These are phyloP conservation scores for Pelochelys cantorii DNA, from an alignment of 2,797 vertebrate genomes.

Conservation along the genomic window DNA sequence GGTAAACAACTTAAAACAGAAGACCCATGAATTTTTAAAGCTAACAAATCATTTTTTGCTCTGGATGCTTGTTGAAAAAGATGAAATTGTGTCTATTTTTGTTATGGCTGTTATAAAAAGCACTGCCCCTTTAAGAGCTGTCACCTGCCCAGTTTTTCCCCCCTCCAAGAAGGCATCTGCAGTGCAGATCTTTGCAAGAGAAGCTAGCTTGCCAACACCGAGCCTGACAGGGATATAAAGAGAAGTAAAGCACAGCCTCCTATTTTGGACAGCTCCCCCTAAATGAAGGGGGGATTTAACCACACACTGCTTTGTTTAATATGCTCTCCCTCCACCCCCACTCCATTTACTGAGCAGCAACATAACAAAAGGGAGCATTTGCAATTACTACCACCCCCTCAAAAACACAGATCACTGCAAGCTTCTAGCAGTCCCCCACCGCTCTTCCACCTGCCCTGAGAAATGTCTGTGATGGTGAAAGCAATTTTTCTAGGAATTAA, in stretches of 20 bases:
- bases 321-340: not conserved
- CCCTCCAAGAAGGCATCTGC: slow-evolving; percentile 58
- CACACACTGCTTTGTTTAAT: slow-evolving; percentile 58
- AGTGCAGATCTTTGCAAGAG: slow-evolving; percentile 65
- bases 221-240: slow-evolving; percentile 42
- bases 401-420: not conserved
- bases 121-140: slow-evolving; percentile 46
- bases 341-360: not conserved
- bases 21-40: not conserved
- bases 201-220: slow-evolving; percentile 19
- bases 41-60: not conserved
- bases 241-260: slow-evolving; percentile 29
- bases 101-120: not conserved
- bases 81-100: not conserved
- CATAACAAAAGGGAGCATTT: not conserved
- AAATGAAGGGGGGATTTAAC: slow-evolving; percentile 15
- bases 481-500: not conserved
- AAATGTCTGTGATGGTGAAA: not conserved
- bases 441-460: not conserved
- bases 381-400: not conserved
- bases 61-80: not conserved
- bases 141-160: slow-evolving; percentile 51
- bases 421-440: not conserved
- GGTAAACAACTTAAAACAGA: not conserved
- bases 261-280: not conserved